A percentile compares a stretch with the other conserved stretches of the same genome.
Conservation (phyloP, 2,797 vertebrate species). For the Ptychadena robeensis region DNA sequence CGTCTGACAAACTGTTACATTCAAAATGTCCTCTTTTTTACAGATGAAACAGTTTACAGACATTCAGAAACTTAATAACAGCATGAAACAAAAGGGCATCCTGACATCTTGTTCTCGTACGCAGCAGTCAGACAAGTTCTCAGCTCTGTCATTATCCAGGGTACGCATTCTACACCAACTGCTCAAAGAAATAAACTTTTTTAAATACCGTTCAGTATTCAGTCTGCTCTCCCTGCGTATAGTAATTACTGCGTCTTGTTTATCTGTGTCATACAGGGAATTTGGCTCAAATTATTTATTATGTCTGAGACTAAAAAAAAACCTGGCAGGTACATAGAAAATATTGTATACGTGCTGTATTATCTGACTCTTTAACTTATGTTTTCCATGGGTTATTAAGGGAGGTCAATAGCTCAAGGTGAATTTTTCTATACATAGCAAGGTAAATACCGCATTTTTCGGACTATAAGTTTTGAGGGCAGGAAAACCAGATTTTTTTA, state of each 20-base stretch:
- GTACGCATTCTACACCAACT: background rate
- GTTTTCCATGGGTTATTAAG: too few relatives aligned
- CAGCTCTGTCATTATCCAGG: background rate
- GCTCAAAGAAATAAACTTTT: background rate
- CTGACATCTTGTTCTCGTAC: constrained; percentile 11
- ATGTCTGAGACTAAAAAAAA: too few relatives aligned
- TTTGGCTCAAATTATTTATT: too few relatives aligned
- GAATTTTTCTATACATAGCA: too few relatives aligned
- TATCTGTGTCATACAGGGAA: background rate
- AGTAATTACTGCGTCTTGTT: background rate
- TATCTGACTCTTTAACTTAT: too few relatives aligned
- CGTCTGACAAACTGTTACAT: constrained; percentile 29
- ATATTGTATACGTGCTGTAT: too few relatives aligned
- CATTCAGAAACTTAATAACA: constrained; percentile 28
- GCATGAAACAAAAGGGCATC: constrained; percentile 44
- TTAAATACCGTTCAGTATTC: background rate
- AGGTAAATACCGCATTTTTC: too few relatives aligned
- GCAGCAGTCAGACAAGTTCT: constrained; percentile 15
- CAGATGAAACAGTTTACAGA: constrained; percentile 31
- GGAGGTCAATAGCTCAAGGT: too few relatives aligned
- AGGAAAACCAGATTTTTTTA: too few relatives aligned
- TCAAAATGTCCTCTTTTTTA: constrained; percentile 17
- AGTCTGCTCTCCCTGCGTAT: background rate
- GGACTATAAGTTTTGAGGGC: too few relatives aligned
- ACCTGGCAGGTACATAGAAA: too few relatives aligned